Base-by-base conservation (phyloP, 2,113 vertebrate species). In the Ammodytes dubius region DNA sequence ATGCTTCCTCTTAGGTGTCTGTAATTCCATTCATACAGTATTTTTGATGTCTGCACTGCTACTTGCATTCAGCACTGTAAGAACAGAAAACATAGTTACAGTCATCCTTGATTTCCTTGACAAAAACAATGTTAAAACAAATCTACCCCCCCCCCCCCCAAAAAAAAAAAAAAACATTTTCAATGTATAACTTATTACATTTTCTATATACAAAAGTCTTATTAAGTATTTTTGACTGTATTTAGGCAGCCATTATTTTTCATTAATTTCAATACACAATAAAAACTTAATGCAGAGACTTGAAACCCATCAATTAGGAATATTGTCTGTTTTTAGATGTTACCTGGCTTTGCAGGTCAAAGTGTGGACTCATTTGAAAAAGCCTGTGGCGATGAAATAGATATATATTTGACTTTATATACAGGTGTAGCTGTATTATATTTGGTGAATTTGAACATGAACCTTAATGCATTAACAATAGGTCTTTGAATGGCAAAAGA, bases 381-480 rank as follows among this genome's bases (percentile, higher is more conserved):
- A 53, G n/a, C 14, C 14, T 63, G 13, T 3, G 49, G 5, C 40
- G 27, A 27, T 27, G 27, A 27, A 27, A 27, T 27, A 27, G 27
- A 27, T 27, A 27, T 27, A 27, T 27, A 27, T 27, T 27, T 46
- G 14, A 56, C 27, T 65, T 75, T 13, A 45, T 57, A 63, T 64
- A 53, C 60, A 82, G 11, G 50, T 53, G 19, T 1, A 73, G 43
- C 63, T 80, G 75, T 54, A 17, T 68, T 43, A 46, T 82, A 79
- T 85, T 85, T 85, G 72, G 82, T 79, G 66, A 81, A 43, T 71
- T 59, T 78, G 45, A 75, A 58, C 19, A 79, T 42, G 42, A 76
- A 72, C 37, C 63, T 53, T 46, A 19, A 53, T n/a, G 43, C 46
- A 35, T 13, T 12, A 43, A 79, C 27, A 54, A 65, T 2, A 61